Base-by-base conservation (phyloP, 2,888 invertebrate species). In the Chaitophorus viminalis region DNA sequence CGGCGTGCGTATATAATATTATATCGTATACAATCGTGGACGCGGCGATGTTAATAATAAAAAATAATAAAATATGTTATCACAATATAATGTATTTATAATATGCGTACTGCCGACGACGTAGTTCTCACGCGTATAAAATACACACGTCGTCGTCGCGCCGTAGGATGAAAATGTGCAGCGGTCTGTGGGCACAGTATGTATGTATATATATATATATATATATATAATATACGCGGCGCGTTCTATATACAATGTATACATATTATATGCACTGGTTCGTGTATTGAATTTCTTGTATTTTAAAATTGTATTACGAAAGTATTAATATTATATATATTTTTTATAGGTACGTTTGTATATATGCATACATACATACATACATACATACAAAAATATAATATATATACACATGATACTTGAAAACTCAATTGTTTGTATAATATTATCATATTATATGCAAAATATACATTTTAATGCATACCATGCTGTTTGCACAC, bases 81-180 rank as follows among this genome's bases (percentile, higher is more conserved):
- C 70, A 76, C 31, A 76, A 76, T 68, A 46, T 65, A n/a, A n/a
- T n/a, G n/a, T n/a, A n/a, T n/a, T n/a, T n/a, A n/a, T n/a, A n/a
- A n/a, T n/a, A n/a, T n/a, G n/a, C n/a, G n/a, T 68, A 84, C 46
- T 75, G 84, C 36, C 84, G 84, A 85, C 84, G 76, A 85, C 84
- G 84, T 68, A 85, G 84, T 85, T 85, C 84, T 77, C 84, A 85
- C 84, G 84, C 84, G 76, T 85, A 85, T 85, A 85, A 85, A 85
- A 84, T 85, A 85, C 84, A 77, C 76, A 84, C 84, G 84, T 85
- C 84, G 82, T 83, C 74, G 82, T 9, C 18, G 65, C 74, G 82
- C 21, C 18, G 65, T 65, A 76, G 65, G 54, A 75, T 76, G 46
- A 75, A 60, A 75, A 75, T 46, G 74, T 84, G 74, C 52, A 83